phyloP scores from a whole-genome alignment of 1,140 invertebrate species.

The Megathymus violae region DNA sequence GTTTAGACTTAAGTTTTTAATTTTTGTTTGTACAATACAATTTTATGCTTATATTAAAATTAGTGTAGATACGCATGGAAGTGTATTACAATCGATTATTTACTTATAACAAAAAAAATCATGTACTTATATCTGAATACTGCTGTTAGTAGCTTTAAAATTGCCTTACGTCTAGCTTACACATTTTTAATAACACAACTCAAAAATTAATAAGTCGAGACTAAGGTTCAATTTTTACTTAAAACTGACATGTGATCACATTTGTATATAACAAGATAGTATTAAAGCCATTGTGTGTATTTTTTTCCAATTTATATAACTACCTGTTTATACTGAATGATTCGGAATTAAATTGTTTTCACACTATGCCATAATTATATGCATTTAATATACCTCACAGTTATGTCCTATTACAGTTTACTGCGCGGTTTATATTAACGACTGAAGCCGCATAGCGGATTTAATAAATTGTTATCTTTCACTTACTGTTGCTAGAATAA shows the following conservation, averaged over 20 bases:
- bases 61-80: too few species aligned
- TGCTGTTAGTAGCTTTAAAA: conserved; percentile 35
- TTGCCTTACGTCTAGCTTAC: conserved; percentile 17
- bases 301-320: not conserved
- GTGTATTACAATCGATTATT: not conserved
- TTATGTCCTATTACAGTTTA: not conserved
- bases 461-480: not conserved
- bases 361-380: not conserved
- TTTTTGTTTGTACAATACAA: conserved; percentile 12
- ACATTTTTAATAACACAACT: not conserved
- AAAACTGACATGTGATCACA: not conserved
- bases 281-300: not conserved
- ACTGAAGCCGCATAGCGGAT: not conserved
- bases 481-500: not conserved
- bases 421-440: not conserved
- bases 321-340: not conserved
- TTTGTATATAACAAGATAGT: not conserved
- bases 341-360: not conserved
- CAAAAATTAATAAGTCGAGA: not conserved
- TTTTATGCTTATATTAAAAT: conserved; percentile 1
- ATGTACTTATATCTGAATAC: conserved; percentile 34
- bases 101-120: conserved; percentile 1
- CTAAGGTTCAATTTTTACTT: not conserved
- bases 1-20: conserved; percentile 10
- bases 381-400: not conserved